Conservation (phyloP, 2,797 vertebrate species). For the Phrynocephalus vlangalii region DNA sequence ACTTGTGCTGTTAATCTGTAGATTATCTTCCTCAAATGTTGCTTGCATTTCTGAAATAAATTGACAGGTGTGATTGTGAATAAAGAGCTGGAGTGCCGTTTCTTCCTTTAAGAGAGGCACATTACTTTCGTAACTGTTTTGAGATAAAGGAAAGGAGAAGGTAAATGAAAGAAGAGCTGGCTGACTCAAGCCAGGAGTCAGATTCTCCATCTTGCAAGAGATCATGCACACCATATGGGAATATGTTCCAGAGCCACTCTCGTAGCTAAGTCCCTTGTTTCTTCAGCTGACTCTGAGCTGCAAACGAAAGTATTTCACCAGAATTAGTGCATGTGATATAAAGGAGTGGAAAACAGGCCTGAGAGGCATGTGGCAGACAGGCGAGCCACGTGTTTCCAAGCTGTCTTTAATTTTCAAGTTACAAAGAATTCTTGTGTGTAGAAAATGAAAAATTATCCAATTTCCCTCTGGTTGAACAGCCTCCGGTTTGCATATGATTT, state of each 20-base stretch:
- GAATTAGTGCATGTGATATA: background rate
- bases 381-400: background rate
- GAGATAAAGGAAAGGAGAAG: background rate
- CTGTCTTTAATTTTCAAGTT: background rate
- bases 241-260: background rate
- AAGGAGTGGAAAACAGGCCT: background rate
- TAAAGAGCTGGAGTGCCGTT: background rate
- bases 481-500: background rate
- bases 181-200: background rate
- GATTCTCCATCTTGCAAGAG: too few relatives aligned
- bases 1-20: background rate
- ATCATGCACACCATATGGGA: background rate
- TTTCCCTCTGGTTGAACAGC: conserved; percentile 3
- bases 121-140: background rate
- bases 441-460: background rate
- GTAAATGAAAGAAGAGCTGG: background rate
- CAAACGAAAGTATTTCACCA: background rate
- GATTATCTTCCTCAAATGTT: background rate
- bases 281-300: background rate
- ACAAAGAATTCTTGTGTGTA: background rate
- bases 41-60: background rate
- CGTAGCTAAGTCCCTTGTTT: background rate
- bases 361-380: background rate
- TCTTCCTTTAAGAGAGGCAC: background rate
- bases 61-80: background rate